Conservation (phyloP, 2,888 invertebrate species). For the Vesta saturnalis region DNA sequence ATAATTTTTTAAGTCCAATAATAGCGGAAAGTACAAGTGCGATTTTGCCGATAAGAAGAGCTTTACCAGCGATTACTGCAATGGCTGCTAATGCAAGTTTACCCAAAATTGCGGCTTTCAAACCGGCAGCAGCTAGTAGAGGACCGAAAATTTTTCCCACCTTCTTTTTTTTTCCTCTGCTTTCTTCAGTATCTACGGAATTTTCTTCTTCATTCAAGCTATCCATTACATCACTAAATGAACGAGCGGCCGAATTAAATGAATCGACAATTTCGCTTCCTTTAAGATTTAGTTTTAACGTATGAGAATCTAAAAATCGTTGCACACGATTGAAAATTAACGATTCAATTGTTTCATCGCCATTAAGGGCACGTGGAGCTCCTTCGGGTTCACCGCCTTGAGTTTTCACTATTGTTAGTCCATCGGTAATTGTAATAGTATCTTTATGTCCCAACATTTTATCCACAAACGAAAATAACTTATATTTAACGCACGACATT, state of each 20-base stretch:
- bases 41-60: conserved; percentile 84
- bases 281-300: conserved; percentile 85
- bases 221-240: conserved; percentile 78
- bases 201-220: conserved; percentile 70
- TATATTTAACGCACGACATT: conserved; percentile 86
- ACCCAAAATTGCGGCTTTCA: conserved; percentile 82
- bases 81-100: conserved; percentile 84
- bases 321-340: conserved; percentile 75
- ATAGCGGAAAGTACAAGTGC: conserved; percentile 85
- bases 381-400: conserved; percentile 74
- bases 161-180: conserved; percentile 84
- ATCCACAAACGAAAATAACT: conserved; percentile 86
- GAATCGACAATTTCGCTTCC: conserved; percentile 85
- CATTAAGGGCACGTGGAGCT: conserved; percentile 77
- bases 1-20: conserved; percentile 84
- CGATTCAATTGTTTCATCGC: conserved; percentile 73
- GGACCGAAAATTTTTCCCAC: conserved; percentile 82
- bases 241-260: conserved; percentile 82
- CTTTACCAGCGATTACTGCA: conserved; percentile 87
- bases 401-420: conserved; percentile 84
- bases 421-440: conserved; percentile 81
- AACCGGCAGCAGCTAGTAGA: conserved; percentile 76
- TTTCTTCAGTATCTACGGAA: conserved; percentile 69
- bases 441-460: conserved; percentile 85
- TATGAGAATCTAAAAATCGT: conserved; percentile 81